Conservation (phyloP, 1,140 invertebrate species). For the Drosophila kanapiae region DNA sequence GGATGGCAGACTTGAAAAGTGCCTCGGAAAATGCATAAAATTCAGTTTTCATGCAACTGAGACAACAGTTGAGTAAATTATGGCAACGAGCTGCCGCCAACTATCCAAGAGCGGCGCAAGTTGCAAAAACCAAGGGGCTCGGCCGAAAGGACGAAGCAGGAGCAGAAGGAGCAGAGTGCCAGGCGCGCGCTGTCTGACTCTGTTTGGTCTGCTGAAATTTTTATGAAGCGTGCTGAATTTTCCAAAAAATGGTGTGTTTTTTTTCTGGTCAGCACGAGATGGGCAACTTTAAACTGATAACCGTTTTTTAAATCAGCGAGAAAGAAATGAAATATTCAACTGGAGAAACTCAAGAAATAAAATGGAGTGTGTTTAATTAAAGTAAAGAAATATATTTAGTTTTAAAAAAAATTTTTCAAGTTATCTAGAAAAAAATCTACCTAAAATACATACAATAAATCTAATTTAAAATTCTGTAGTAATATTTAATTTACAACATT, state of each 20-base stretch:
- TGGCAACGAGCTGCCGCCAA: slow-evolving; percentile 68
- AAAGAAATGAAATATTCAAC: not conserved
- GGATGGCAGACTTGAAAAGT: slow-evolving; percentile 58
- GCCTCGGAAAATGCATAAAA: slow-evolving; percentile 76
- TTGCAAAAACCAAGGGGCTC: slow-evolving; percentile 4
- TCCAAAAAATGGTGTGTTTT: not conserved
- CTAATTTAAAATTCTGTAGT: too few relatives aligned
- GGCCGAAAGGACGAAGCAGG: slow-evolving; percentile 5
- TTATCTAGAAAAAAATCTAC: too few relatives aligned
- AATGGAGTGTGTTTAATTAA: too few relatives aligned
- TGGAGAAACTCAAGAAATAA: not conserved
- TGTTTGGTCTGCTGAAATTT: slow-evolving; percentile 71
- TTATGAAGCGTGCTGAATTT: slow-evolving; percentile 59
- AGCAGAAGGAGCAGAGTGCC: slow-evolving; percentile 27
- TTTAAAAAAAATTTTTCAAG: too few relatives aligned
- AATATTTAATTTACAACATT: too few relatives aligned
- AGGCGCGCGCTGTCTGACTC: slow-evolving; percentile 32
- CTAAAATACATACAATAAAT: too few relatives aligned
- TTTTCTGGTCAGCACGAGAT: slow-evolving; percentile 5
- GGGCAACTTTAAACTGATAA: slow-evolving; percentile 25
- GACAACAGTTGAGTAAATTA: slow-evolving; percentile 83
- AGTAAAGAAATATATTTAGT: not conserved
- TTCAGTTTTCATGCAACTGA: slow-evolving; percentile 81
- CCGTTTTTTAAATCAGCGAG: slow-evolving; percentile 14
- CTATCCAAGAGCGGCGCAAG: slow-evolving; percentile 41